Percentiles rank a stretch among this genome's conserved stretches.
Conservation (phyloP, 2,113 vertebrate species). For the Leptobrachium leishanense region DNA sequence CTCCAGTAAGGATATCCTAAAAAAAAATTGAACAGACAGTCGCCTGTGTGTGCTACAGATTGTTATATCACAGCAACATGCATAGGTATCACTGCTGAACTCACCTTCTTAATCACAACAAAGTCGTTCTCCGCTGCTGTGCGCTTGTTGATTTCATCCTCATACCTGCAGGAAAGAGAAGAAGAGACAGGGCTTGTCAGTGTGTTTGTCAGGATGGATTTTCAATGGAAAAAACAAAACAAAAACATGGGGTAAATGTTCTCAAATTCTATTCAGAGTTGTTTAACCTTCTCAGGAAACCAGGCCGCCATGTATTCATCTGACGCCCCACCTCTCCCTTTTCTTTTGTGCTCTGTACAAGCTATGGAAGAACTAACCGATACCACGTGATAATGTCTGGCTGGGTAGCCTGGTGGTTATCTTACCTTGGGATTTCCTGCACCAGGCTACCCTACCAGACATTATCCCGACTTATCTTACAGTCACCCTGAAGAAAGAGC, state of each 20-base stretch:
- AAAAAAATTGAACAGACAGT: too few relatives aligned
- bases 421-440: background rate
- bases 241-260: background rate
- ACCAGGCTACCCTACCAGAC: too few relatives aligned
- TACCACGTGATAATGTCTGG: too few relatives aligned
- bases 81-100: conserved; percentile 7
- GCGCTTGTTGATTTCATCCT: conserved; percentile 91
- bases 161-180: conserved; percentile 72
- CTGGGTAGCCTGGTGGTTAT: background rate
- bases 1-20: too few relatives aligned
- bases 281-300: conserved; percentile 24
- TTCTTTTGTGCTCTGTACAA: conserved; percentile 15
- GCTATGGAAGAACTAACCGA: too few relatives aligned
- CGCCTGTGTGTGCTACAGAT: too few relatives aligned
- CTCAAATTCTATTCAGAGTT: conserved; percentile 28
- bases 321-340: background rate
- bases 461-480: too few relatives aligned
- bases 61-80: too few relatives aligned
- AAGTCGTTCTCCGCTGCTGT: conserved; percentile 88
- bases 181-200: conserved; percentile 8
- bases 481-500: too few relatives aligned
- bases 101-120: conserved; percentile 91
- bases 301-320: background rate
- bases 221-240: conserved; percentile 14
- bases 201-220: conserved; percentile 19